Conservation (phyloP, 2,888 invertebrate species). For the Aphodius granarius region DNA sequence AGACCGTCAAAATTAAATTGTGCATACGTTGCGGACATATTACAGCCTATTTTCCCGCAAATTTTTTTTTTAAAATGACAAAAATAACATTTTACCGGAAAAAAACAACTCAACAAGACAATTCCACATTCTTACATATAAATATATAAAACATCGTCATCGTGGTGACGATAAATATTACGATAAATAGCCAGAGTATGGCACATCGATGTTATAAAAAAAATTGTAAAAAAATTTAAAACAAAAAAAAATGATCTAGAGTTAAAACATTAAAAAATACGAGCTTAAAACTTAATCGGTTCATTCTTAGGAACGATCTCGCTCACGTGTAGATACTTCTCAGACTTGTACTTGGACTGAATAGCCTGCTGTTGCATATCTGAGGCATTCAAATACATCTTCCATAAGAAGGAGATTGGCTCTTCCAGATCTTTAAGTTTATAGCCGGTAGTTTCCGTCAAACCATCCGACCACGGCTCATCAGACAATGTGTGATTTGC, state of each 20-base stretch:
- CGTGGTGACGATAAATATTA: background rate
- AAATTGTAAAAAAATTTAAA: background rate
- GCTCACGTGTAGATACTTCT: constrained; percentile 60
- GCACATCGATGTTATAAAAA: background rate
- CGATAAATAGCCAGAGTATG: background rate
- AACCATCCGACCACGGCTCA: constrained; percentile 65
- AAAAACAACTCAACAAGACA: background rate
- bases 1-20: background rate
- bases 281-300: constrained; percentile 17
- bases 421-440: constrained; percentile 64
- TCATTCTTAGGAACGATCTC: constrained; percentile 19
- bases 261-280: background rate
- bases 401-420: constrained; percentile 69
- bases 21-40: background rate
- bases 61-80: background rate
- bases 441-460: constrained; percentile 71
- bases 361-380: constrained; percentile 79
- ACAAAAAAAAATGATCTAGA: background rate
- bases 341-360: constrained; percentile 83
- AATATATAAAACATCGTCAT: background rate
- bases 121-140: background rate
- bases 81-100: background rate
- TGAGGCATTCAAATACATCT: constrained; percentile 69
- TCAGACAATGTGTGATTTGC: constrained; percentile 73
- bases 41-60: background rate